A percentile compares a stretch with the other conserved stretches of the same genome.
These are phyloP conservation scores for Clarias magur DNA, from an alignment of 2,113 vertebrate species.

Conservation along the genomic window DNA sequence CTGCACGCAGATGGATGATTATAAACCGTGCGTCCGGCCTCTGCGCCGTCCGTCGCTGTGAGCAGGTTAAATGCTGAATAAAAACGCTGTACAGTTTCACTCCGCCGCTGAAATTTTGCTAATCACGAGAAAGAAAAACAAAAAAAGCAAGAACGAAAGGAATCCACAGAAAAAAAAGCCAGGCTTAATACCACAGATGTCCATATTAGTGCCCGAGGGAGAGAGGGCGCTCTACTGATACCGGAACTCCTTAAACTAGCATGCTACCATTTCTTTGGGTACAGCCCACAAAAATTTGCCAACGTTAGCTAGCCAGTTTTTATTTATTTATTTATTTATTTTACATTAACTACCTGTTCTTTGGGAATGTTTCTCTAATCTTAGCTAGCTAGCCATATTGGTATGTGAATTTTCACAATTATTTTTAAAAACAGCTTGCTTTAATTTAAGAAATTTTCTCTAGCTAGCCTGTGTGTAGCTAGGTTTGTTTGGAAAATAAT, in stretches of 20 bases:
- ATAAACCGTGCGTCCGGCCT: constrained; percentile 80
- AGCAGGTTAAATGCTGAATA: constrained; percentile 11
- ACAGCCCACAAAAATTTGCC: background rate
- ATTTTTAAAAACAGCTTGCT: background rate
- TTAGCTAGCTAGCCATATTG: background rate
- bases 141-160: background rate
- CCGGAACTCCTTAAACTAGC: background rate
- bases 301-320: background rate
- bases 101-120: background rate
- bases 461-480: background rate
- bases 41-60: constrained; percentile 11
- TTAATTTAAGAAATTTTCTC: background rate
- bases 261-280: background rate
- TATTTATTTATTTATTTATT: background rate
- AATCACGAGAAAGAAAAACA: background rate
- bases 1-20: constrained; percentile 80
- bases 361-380: background rate
- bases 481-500: background rate
- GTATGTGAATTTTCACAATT: background rate
- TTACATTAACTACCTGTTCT: background rate
- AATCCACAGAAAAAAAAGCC: background rate
- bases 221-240: background rate
- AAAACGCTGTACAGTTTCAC: constrained; percentile 27
- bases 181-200: constrained; percentile 17
- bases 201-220: constrained; percentile 22